Evolutionary conservation across 1,140 invertebrate genomes (phyloP).

Genomic region (Goniozus legneri): DNA sequence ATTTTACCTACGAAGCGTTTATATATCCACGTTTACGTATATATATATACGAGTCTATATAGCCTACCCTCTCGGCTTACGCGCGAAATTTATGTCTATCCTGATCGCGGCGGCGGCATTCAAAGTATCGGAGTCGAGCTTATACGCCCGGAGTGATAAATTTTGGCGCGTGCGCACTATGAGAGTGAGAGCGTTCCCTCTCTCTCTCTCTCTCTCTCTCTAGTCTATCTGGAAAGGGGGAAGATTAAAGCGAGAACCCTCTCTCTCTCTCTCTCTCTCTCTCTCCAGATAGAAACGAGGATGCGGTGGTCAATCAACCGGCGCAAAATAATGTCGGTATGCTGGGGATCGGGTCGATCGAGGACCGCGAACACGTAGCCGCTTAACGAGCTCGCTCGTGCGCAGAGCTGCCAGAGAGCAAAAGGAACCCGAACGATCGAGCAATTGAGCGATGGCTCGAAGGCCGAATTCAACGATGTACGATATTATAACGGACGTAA

Average conservation of each 20-base stretch:
- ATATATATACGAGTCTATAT: too few relatives aligned
- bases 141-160: neutral
- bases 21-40: too few relatives aligned
- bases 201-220: too few relatives aligned
- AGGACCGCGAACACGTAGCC: constrained; percentile 31
- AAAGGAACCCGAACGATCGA: neutral
- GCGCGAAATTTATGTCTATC: too few relatives aligned
- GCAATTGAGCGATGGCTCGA: neutral
- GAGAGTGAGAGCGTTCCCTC: too few relatives aligned
- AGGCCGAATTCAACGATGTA: constrained; percentile 11
- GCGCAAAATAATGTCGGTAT: constrained; percentile 20
- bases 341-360: constrained; percentile 25
- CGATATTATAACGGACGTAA: constrained; percentile 6
- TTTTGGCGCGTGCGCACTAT: constrained; percentile 1
- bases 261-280: too few relatives aligned
- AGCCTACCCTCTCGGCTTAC: too few relatives aligned
- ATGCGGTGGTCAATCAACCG: constrained; percentile 16
- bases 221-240: neutral
- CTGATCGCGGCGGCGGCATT: too few relatives aligned
- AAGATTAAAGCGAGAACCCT: constrained; percentile 19
- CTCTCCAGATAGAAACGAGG: constrained; percentile 13
- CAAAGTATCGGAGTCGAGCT: neutral
- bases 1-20: too few relatives aligned
- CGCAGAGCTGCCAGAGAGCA: constrained; percentile 22
- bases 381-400: constrained; percentile 38